Base-by-base conservation (phyloP, 2,797 vertebrate genomes). In the Ataeniobius toweri region DNA sequence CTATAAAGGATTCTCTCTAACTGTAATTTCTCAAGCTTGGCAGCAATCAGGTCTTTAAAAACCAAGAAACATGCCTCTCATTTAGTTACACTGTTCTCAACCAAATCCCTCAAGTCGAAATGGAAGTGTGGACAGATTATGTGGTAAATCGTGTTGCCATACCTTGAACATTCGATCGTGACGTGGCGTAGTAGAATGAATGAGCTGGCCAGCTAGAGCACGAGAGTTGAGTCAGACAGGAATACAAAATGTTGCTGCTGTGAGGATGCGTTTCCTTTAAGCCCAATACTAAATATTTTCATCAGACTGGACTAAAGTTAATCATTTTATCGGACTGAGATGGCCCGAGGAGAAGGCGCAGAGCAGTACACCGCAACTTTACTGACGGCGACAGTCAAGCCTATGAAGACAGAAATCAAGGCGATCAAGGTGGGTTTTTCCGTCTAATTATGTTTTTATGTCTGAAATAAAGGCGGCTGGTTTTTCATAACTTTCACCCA, bases 341-440 rank as follows among this genome's bases (percentile, higher is more conserved):
- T 96, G 95, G 93, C 94, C 10, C 86, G 87, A 80, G 95, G 94
- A 87, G 93, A 94, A 13, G 94, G 94, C 8, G 86, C 85, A 0
- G 94, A 95, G 73, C 92, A 87, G 73, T 90, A 78, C 75, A 83
- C 92, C 0, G 79, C 85, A 16, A 76, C 71, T 82, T 82, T 94
- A 58, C 59, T 93, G 13, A 24, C 24, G 44, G 5, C 67, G 10
- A 28, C 90, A 51, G 72, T 86, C 3, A 95, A 94, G 82, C 84
- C 87, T 0, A 1, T 51, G 9, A 89, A 78, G 3, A 65, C 85
- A n/a, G 91, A 94, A 16, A 61, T 85, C 61, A 93, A 88, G 83
- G 75, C 75, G 0, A 63, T 20, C 0, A 90, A 90, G 94, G 95
- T 95, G 7, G 0, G 22, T 13, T 9, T 68, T 36, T 5, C 65